phyloP scores from a whole-genome alignment of 1,140 invertebrate genomes.

The Alviniconcha marisindica region DNA sequence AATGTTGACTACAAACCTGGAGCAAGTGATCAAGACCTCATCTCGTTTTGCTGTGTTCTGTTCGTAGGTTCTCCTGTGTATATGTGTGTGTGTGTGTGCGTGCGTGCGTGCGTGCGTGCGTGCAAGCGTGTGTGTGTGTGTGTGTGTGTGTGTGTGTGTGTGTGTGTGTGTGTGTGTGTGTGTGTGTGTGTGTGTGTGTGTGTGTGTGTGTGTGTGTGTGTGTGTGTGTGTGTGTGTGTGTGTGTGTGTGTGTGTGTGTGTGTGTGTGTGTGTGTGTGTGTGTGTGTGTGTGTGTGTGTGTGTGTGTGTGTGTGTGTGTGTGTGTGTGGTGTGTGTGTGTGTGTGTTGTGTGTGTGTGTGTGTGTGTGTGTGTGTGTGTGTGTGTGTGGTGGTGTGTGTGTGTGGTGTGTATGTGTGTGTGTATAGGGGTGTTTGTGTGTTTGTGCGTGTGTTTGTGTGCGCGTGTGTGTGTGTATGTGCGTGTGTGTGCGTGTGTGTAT shows the following conservation, averaged over 20 bases:
- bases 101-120: neutral
- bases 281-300: no score
- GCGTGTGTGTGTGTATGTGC: no score
- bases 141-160: slow-evolving; percentile 14
- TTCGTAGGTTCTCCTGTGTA: neutral
- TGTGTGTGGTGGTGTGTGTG: neutral
- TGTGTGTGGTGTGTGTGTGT: no score
- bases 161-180: slow-evolving; percentile 17
- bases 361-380: no score
- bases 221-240: slow-evolving; percentile 1
- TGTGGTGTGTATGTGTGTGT: neutral
- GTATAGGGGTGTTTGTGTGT: neutral
- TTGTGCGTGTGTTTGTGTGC: neutral
- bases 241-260: neutral
- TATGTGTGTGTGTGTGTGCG: neutral
- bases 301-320: no score
- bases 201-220: slow-evolving; percentile 10
- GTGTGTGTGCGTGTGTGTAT: no score
- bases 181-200: neutral
- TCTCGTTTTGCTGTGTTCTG: no score
- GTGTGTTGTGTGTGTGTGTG: neutral
- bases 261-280: neutral
- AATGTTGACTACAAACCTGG: no score
- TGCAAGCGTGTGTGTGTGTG: neutral
- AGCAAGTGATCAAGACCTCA: no score